phyloP scores from a whole-genome alignment of 1,140 invertebrate genomes.

The Acromyrmex charruanus region DNA sequence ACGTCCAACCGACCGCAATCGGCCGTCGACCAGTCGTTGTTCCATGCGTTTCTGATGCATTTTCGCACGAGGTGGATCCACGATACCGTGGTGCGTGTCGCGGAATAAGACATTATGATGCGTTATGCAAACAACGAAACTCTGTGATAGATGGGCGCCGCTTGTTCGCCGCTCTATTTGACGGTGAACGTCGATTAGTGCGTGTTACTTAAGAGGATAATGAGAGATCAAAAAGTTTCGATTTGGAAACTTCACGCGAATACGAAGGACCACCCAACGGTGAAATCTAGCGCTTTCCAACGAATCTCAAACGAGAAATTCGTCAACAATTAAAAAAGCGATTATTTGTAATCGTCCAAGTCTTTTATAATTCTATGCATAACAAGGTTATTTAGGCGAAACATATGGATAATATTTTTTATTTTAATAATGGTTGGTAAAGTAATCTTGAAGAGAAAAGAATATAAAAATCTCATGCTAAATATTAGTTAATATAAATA shows the following conservation, averaged over 20 bases:
- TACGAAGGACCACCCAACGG: not conserved
- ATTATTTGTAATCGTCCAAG: not conserved
- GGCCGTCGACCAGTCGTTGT: not conserved
- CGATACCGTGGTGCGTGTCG: not conserved
- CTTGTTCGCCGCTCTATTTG: not conserved
- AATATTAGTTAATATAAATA: not conserved
- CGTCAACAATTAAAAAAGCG: not conserved
- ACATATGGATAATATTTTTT: not conserved
- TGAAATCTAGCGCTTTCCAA: constrained; percentile 20
- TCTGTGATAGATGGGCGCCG: not conserved
- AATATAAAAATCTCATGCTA: not conserved
- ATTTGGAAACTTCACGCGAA: constrained; percentile 11
- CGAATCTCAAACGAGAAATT: not conserved
- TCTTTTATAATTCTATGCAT: not conserved
- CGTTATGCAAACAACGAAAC: constrained; percentile 18
- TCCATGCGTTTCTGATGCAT: no score
- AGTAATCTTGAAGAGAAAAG: not conserved
- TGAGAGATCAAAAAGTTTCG: constrained; percentile 30
- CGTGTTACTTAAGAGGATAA: constrained; percentile 24
- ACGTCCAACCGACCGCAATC: constrained; percentile 40
- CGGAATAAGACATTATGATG: constrained; percentile 12
- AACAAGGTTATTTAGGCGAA: not conserved
- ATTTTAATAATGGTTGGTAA: not conserved
- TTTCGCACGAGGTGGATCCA: not conserved
- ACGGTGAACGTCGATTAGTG: not conserved